These are phyloP conservation scores for Hololepta plana DNA, from an alignment of 2,888 invertebrate genomes.

Conservation along the genomic window DNA sequence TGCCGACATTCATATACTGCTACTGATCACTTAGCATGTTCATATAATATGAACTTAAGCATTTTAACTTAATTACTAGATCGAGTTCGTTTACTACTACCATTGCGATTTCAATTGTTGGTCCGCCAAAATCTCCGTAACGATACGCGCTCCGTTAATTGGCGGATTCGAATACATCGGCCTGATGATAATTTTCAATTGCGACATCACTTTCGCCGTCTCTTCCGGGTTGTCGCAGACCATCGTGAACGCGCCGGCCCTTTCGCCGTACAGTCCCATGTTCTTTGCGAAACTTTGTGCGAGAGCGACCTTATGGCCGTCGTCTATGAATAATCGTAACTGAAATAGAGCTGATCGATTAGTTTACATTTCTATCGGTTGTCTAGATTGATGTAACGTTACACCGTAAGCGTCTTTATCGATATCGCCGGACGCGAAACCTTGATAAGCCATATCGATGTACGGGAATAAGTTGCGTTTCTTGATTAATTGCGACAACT, in stretches of 20 bases:
- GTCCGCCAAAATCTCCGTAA: slow-evolving; percentile 62
- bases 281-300: slow-evolving; percentile 97
- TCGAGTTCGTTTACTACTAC: too few species aligned
- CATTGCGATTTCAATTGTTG: slow-evolving; percentile 51
- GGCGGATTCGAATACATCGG: slow-evolving; percentile 98
- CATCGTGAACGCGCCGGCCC: slow-evolving; percentile 80
- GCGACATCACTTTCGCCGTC: slow-evolving; percentile 72
- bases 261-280: slow-evolving; percentile 85
- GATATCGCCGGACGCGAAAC: slow-evolving; percentile 80
- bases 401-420: slow-evolving; percentile 74
- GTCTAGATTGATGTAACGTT: slow-evolving; percentile 9
- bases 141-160: slow-evolving; percentile 81
- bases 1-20: too few species aligned
- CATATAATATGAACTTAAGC: too few species aligned
- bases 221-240: slow-evolving; percentile 60
- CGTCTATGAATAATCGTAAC: slow-evolving; percentile 66
- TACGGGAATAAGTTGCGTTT: slow-evolving; percentile 69
- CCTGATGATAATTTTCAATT: slow-evolving; percentile 87
- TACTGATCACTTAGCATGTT: too few species aligned
- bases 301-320: slow-evolving; percentile 73
- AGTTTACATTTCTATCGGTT: neutral
- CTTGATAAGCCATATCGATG: slow-evolving; percentile 99
- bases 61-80: too few species aligned
- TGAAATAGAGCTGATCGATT: slow-evolving; percentile 8
- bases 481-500: slow-evolving; percentile 69